Base-by-base conservation (phyloP, 1,140 invertebrate species). In the Plectrocnemia conspersa region DNA sequence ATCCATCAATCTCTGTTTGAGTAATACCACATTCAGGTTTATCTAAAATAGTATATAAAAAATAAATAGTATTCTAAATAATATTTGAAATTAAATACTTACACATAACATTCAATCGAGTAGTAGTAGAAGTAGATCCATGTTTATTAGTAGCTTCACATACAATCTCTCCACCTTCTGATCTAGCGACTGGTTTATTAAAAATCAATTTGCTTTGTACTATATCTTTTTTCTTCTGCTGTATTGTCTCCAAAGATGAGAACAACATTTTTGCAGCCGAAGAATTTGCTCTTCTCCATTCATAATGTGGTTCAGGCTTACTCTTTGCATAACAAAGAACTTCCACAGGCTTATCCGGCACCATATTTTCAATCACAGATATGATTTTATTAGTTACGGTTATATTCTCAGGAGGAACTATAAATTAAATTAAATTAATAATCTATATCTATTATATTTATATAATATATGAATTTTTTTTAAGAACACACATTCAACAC, bases 361-460 rank as follows among this genome's bases (percentile, higher is more conserved):
- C 80, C 49, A 84, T 80, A 54, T 85, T 82, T 66, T 91, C 90
- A 18, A 80, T 78, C 6, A 95, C 89, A 55, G 84, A 81, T 16
- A 93, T 79, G 19, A 80, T 71, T 32, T 73, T 75, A 9, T 82
- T 81, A 0, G 84, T 84, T 3, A 93, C 84, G 1, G 81, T 84
- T 59, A 92, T 82, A 63, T 90, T 84, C 65, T 91, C 87, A 3
- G 91, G 91, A 50, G 91, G 86, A 80, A 89, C 91, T 94, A 74
- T 33, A 52, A 55, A 25, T n/a, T 21, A 52, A 45, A 45, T 25
- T 36, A n/a, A 19, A 36, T 40, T 40, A 9, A 36, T 32, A 18
- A 16, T 49, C 4, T 49, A 19, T 49, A 19, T 6, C 25, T 13
- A 47, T 16, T 15, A 21, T 9, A 35, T 29, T 19, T 44, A 11